Conservation (phyloP, 1,140 invertebrate genomes). For the Drosophila punjabiensis region DNA sequence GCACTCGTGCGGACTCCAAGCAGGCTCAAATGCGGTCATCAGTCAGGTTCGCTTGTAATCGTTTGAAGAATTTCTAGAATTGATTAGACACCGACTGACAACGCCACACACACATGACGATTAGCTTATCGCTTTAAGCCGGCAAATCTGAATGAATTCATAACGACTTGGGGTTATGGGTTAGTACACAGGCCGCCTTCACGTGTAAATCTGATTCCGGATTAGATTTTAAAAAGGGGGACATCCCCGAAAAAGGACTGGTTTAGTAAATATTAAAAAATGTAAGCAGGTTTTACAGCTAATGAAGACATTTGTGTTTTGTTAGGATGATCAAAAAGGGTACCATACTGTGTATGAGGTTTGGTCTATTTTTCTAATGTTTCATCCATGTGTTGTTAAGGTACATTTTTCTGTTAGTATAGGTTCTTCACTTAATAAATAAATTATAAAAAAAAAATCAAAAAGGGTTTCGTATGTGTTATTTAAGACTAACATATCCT, state of each 20-base stretch:
- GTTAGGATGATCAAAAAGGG: background rate
- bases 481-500: too few relatives aligned
- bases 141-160: constrained; percentile 33
- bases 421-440: too few relatives aligned
- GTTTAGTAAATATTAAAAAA: background rate
- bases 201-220: constrained; percentile 15
- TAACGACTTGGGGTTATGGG: background rate
- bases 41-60: constrained; percentile 9
- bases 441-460: too few relatives aligned
- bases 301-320: background rate
- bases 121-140: background rate
- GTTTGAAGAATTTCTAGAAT: constrained; percentile 30
- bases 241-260: background rate
- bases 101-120: constrained; percentile 5
- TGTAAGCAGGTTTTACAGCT: background rate
- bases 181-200: constrained; percentile 8
- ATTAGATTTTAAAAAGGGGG: constrained; percentile 8
- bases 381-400: too few relatives aligned
- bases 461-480: background rate
- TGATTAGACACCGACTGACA: constrained; percentile 35
- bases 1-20: constrained; percentile 24
- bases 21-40: constrained; percentile 23
- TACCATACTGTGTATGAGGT: too few relatives aligned
- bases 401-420: too few relatives aligned
- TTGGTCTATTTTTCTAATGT: too few relatives aligned